Base-by-base conservation (phyloP, 2,113 vertebrate genomes). In the Corydoras sp. region DNA sequence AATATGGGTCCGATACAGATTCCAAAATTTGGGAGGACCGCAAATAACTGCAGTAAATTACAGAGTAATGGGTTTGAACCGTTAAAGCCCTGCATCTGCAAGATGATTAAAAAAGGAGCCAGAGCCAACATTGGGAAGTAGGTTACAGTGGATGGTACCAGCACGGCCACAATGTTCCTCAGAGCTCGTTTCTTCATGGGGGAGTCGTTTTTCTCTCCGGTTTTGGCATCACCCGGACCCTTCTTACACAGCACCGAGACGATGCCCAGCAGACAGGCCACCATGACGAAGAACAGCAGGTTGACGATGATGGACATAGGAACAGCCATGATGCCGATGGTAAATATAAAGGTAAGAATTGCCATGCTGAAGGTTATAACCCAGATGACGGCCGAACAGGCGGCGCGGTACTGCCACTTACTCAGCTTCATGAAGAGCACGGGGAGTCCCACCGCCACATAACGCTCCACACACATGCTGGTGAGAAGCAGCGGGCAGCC, bases 381-480 rank as follows among this genome's bases (percentile, higher is more conserved):
- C 84, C 86, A 87, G 56, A 86, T 73, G 32, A 65, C 31, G 9
- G 15, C 72, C 2, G 71, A 81, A 12, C 82, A 81, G 24, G 67
- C 71, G 18, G 58, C 31, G 0, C 76, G 65, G 43, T 82, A 78
- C 70, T 85, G 72, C 78, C 75, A 69, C 14, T 48, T 81, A n/a
- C 73, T 76, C 24, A 73, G 2, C 30, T 24, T 78, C 50, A 86
- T 76, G 76, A 83, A 85, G 48, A 83, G 65, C 62, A 85, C 65
- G 0, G 84, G 82, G n/a, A 55, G 73, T 0, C 67, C 43, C 56
- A 81, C 82, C 0, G 86, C 86, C 58, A 82, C 10, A 75, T 83
- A 83, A 31, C 84, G 83, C 66, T 85, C 86, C 24, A 85, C 6
- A 48, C 86, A 89, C 86, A 88, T 86, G 13, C 84, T 79, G 30